These are phyloP conservation scores for Apis dorsata DNA, from an alignment of 1,140 invertebrate species.

Conservation along the genomic window DNA sequence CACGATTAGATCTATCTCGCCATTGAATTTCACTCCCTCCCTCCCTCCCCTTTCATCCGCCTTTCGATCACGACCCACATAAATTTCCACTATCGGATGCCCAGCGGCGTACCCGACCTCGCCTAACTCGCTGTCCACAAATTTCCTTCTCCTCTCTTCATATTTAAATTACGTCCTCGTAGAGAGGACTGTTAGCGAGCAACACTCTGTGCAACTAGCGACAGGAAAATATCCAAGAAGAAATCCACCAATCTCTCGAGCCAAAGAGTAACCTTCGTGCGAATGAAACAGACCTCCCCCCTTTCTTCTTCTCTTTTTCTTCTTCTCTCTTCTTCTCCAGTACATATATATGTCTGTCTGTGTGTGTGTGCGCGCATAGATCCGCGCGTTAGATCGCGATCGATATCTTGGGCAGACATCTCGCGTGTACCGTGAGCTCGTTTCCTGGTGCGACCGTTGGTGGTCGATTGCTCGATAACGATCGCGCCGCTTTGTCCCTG, in stretches of 20 bases:
- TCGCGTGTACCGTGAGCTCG: background rate
- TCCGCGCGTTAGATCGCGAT: slow-evolving; percentile 18
- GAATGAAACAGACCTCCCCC: too few species aligned
- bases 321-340: too few species aligned
- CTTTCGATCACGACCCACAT: slow-evolving; percentile 47
- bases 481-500: slow-evolving; percentile 52
- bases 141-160: too few species aligned
- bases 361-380: background rate
- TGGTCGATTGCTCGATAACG: slow-evolving; percentile 29
- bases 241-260: too few species aligned
- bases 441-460: background rate
- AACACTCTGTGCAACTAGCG: too few species aligned
- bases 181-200: too few species aligned
- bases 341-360: too few species aligned
- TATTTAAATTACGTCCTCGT: too few species aligned
- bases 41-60: background rate
- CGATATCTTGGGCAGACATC: slow-evolving; percentile 15
- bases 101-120: slow-evolving; percentile 43
- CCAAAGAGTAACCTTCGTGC: too few species aligned
- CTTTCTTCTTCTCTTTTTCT: too few species aligned
- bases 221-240: too few species aligned
- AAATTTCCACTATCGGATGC: slow-evolving; percentile 66
- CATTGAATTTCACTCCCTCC: slow-evolving; percentile 60
- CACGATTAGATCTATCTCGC: slow-evolving; percentile 58
- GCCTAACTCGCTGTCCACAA: slow-evolving; percentile 24